Percentiles rank a stretch among this genome's conserved stretches.
phyloP scores from a whole-genome alignment of 1,140 invertebrate genomes.

The Trichonephila inaurata region DNA sequence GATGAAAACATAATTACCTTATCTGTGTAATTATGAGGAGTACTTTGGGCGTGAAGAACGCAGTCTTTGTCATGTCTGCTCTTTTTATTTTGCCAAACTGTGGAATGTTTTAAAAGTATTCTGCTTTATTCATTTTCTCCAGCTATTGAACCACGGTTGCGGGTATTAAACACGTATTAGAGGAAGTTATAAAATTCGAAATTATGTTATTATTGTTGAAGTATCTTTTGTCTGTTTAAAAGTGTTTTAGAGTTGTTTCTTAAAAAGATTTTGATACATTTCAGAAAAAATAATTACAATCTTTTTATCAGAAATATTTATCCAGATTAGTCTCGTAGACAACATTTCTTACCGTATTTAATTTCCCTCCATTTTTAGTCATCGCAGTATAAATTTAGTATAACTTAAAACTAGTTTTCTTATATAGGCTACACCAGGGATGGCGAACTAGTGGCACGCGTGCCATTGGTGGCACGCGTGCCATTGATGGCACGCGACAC shows the following conservation, averaged over 20 bases:
- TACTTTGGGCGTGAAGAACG: conserved; percentile 8
- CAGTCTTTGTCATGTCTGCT: background rate
- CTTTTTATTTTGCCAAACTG: conserved; percentile 7
- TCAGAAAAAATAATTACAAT: too few relatives aligned
- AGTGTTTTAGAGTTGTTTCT: background rate
- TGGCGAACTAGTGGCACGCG: too few relatives aligned
- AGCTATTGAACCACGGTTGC: background rate
- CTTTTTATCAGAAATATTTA: too few relatives aligned
- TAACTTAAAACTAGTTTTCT: too few relatives aligned
- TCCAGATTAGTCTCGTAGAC: too few relatives aligned
- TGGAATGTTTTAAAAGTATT: conserved; percentile 19
- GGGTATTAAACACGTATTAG: background rate
- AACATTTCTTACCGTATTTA: too few relatives aligned
- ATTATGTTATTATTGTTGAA: background rate
- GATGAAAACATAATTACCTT: conserved; percentile 59
- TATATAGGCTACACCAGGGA: too few relatives aligned
- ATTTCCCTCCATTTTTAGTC: too few relatives aligned
- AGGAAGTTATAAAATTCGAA: background rate
- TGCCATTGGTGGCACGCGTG: too few relatives aligned
- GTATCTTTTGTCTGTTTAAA: background rate
- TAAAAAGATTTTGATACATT: too few relatives aligned
- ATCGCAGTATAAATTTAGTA: too few relatives aligned
- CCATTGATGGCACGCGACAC: too few relatives aligned
- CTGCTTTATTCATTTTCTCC: background rate
- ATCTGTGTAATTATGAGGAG: conserved; percentile 35